A percentile compares a stretch with the other conserved stretches of the same genome.
Evolutionary conservation across 1,140 invertebrate species (phyloP).

Genomic region (Drosophila athabasca): DNA sequence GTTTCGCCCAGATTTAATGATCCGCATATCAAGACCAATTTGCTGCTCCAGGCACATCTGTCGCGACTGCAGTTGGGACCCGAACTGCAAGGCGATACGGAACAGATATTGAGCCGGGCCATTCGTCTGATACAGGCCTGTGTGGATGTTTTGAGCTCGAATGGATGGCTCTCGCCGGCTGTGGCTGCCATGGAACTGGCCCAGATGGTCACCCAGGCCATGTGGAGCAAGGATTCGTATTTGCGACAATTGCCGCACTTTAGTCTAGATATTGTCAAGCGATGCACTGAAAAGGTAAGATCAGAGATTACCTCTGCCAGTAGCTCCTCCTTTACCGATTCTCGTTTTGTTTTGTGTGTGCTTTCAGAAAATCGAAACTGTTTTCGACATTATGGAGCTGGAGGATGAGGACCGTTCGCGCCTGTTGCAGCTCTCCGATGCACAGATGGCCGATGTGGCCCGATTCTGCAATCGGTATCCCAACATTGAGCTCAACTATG

Average conservation of each 20-base stretch:
- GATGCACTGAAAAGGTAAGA: conserved; percentile 91
- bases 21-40: conserved; percentile 98
- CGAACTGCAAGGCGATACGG: conserved; percentile 98
- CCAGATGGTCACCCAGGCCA: conserved; percentile 99
- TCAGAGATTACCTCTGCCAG: no score
- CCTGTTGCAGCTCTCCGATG: conserved; percentile 92
- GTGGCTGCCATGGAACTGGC: conserved; percentile 99
- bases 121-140: conserved; percentile 98
- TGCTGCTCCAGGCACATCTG: conserved; percentile 97
- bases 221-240: conserved; percentile 99
- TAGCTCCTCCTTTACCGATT: no score
- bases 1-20: conserved; percentile 91
- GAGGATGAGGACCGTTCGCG: conserved; percentile 96
- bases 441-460: conserved; percentile 98
- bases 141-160: conserved; percentile 98
- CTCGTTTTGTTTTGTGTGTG: conserved; percentile 18
- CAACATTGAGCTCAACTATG: conserved; percentile 98
- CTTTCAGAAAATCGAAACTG: conserved; percentile 93
- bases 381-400: conserved; percentile 99
- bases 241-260: conserved; percentile 99
- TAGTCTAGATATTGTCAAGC: conserved; percentile 93
- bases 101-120: conserved; percentile 94
- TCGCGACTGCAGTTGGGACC: conserved; percentile 96
- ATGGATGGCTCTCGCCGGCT: conserved; percentile 98
- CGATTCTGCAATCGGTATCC: conserved; percentile 99